Base-by-base conservation (phyloP, 2,888 invertebrate species). In the Laspeyria flexula region DNA sequence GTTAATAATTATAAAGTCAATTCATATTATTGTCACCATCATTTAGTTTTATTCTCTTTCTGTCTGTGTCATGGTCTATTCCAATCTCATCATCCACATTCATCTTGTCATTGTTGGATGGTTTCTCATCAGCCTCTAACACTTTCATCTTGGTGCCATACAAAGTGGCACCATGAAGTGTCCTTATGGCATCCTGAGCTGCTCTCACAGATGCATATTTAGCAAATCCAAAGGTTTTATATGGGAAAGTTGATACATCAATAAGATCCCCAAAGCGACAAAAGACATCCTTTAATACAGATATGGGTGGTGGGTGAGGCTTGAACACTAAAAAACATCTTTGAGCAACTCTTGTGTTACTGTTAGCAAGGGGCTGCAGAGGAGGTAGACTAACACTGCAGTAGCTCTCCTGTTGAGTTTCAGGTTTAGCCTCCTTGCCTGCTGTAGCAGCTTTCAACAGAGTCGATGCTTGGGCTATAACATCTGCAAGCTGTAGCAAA, bases 221-320 rank as follows among this genome's bases (percentile, higher is more conserved):
- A 0, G 96, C 98, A 88, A 97, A 99, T 0, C 98, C 98, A 90
- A 96, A 98, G 77, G 97, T 98, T 85, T 97, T 97, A 76, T 97
- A 96, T 45, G 96, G 96, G 62, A 98, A 92, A 83, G 97, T 94
- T 77, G 96, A 97, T 0, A 98, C 96, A 81, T 98, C 97, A 63
- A 98, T 98, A 1, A 98, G 93, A 81, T 96, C 95, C 6, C 98
- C 98, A 90, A 98, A 99, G 71, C 98, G 95, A 66, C 96, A 96
- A 83, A 99, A 99, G 3, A 96, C 94, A 85, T 98, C 97, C 72
- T 95, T 95, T 72, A 99, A 90, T 21, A 96, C 94, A 54, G 95
- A 92, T 54, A 94, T 90, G 0, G 97, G 95, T n/a, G 97, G 96
- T 25, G 97, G 93, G 18, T 87, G 85, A 0, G 94, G 94, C 13